A percentile compares a stretch with the other conserved stretches of the same genome.
Conservation (phyloP, 2,797 vertebrate species). For the Coluber constrictor region DNA sequence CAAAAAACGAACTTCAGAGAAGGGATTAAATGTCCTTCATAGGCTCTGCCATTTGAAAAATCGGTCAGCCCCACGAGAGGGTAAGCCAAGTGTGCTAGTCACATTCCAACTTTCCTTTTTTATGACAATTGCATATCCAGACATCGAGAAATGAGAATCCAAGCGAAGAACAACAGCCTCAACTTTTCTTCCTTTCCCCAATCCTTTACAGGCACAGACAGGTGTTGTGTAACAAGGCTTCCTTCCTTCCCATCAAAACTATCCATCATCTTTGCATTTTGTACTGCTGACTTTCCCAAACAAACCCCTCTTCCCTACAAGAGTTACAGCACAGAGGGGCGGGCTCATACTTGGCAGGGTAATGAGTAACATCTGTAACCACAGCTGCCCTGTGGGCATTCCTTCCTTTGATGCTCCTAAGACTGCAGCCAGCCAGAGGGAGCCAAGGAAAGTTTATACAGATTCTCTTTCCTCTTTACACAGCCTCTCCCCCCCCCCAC, state of each 20-base stretch:
- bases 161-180: neutral
- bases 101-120: slow-evolving; percentile 52
- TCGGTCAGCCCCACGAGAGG: slow-evolving; percentile 68
- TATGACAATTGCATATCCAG: neutral
- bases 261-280: neutral
- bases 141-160: neutral
- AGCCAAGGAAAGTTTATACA: slow-evolving; percentile 61
- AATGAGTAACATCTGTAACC: slow-evolving; percentile 66
- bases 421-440: slow-evolving; percentile 58
- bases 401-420: slow-evolving; percentile 65
- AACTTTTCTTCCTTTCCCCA: neutral
- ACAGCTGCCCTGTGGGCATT: slow-evolving; percentile 68
- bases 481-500: too few relatives aligned
- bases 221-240: neutral
- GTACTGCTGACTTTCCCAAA: slow-evolving; percentile 16
- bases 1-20: slow-evolving; percentile 39
- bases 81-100: slow-evolving; percentile 65
- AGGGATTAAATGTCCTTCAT: slow-evolving; percentile 46
- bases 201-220: neutral
- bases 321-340: slow-evolving; percentile 38
- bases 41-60: slow-evolving; percentile 68
- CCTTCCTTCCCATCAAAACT: neutral
- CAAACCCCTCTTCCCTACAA: neutral
- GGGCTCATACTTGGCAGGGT: slow-evolving; percentile 64
- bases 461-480: slow-evolving; percentile 27